Percentiles rank a stretch among this genome's conserved stretches.
Conservation (phyloP, 2,113 vertebrate genomes). For the Madoqua kirkii region DNA sequence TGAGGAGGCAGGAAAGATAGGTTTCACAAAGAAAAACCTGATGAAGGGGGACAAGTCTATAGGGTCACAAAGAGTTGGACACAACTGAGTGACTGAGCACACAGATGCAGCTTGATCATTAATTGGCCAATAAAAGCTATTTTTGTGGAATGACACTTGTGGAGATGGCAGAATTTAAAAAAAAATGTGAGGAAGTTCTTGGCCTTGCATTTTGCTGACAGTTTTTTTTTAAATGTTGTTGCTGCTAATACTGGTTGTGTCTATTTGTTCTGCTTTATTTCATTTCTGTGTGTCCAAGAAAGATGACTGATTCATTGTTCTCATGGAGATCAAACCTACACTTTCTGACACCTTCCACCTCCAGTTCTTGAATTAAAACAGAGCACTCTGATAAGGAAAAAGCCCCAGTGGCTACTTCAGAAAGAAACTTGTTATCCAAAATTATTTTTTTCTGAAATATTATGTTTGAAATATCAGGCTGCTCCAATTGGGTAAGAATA, state of each 20-base stretch:
- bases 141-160: not conserved
- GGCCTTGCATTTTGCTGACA: not conserved
- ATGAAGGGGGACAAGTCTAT: not conserved
- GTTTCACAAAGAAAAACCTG: not conserved
- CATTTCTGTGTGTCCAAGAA: not conserved
- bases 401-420: not conserved
- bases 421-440: not conserved
- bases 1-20: not conserved
- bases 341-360: not conserved
- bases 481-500: slow-evolving; percentile 27
- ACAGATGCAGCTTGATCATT: not conserved
- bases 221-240: not conserved
- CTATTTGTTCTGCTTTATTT: not conserved
- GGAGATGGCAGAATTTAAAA: not conserved
- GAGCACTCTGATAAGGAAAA: not conserved
- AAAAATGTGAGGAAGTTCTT: not conserved
- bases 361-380: not conserved
- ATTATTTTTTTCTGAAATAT: not conserved
- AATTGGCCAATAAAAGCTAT: not conserved
- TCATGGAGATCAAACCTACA: not conserved
- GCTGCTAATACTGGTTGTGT: not conserved
- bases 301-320: not conserved
- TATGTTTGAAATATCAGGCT: slow-evolving; percentile 18
- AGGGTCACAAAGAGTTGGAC: not conserved
- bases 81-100: not conserved